A percentile compares a stretch with the other conserved stretches of the same genome.
Evolutionary conservation across 2,888 invertebrate genomes (phyloP).

Genomic region (Eurytoma adleriae): DNA sequence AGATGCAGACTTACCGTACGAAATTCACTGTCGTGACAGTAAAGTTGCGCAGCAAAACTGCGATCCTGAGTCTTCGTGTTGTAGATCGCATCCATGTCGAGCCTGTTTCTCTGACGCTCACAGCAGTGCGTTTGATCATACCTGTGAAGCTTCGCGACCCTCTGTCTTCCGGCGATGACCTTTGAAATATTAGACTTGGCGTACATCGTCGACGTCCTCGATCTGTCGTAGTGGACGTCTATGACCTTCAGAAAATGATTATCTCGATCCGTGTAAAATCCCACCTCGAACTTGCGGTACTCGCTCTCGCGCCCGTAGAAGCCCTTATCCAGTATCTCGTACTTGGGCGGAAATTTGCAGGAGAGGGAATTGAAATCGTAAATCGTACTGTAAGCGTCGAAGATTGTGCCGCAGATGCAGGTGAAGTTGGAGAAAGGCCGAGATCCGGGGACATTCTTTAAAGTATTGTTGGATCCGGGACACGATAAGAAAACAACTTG

Average conservation of each 20-base stretch:
- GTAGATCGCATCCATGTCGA: conserved; percentile 44
- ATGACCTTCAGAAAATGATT: conserved; percentile 26
- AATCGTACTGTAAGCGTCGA: background rate
- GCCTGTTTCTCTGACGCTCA: conserved; percentile 28
- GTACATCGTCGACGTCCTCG: conserved; percentile 35
- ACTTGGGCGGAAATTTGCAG: conserved; percentile 18
- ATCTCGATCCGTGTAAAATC: conserved; percentile 12
- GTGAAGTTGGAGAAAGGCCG: conserved; percentile 10
- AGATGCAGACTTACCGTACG: conserved; percentile 7
- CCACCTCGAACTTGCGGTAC: conserved; percentile 39
- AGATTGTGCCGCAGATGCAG: conserved; percentile 4
- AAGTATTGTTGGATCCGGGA: background rate
- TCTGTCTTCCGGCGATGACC: conserved; percentile 34
- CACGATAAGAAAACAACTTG: conserved; percentile 11
- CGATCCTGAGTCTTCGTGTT: conserved; percentile 25
- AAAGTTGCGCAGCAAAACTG: conserved; percentile 38
- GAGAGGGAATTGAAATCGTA: conserved; percentile 23
- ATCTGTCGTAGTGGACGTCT: conserved; percentile 37
- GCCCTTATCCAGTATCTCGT: conserved; percentile 35
- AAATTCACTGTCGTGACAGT: conserved; percentile 37
- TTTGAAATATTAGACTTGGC: conserved; percentile 27
- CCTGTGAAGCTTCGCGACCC: conserved; percentile 28
- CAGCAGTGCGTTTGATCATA: conserved; percentile 47
- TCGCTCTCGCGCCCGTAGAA: conserved; percentile 39
- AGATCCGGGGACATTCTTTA: background rate